Base-by-base conservation (phyloP, 2,113 vertebrate genomes). In the Chionis minor region DNA sequence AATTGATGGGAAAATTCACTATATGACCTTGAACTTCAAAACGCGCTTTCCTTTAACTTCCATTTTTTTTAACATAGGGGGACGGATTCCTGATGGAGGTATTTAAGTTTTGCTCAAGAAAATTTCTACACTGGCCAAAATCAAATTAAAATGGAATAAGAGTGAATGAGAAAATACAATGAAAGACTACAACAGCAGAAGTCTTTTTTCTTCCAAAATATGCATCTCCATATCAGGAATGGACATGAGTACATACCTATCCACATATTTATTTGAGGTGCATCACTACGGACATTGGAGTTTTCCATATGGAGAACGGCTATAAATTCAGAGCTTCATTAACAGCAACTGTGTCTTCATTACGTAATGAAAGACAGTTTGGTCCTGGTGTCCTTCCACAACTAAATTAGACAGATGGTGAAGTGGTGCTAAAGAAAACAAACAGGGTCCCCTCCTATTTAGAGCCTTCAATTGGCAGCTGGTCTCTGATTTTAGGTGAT, bases 301-400 rank as follows among this genome's bases (percentile, higher is more conserved):
- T 44, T 81, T 78, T 75, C 28, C 15, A 4, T 23, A 42, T 3
- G 20, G 65, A 9, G 23, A 75, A 72, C 5, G 38, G 63, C 12
- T 63, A n/a, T 21, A 47, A 35, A 63, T 79, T 45, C 52, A 88
- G 56, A 67, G 28, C 8, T 90, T 75, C 62, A 19, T 32, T 79
- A 69, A 47, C 6, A 72, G 28, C 44, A 80, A 40, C 17, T 5
- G 27, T 72, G 12, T 42, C 22, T 71, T 24, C 9, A 5, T 30
- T 52, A 40, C 0, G 0, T 9, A 72, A 71, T 23, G 15, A 80
- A 86, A 69, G 38, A 40, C 1, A 42, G 4, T 13, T 35, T 79
- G 16, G 28, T 17, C 27, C 47, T 58, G 47, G 6, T 1, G 8
- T 81, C 27, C 30, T 73, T 78, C 66, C 22, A 88, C 42, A 85